Percentiles rank a stretch among this genome's conserved stretches.
phyloP scores from a whole-genome alignment of 2,113 vertebrate species.

The Catharus minimus region DNA sequence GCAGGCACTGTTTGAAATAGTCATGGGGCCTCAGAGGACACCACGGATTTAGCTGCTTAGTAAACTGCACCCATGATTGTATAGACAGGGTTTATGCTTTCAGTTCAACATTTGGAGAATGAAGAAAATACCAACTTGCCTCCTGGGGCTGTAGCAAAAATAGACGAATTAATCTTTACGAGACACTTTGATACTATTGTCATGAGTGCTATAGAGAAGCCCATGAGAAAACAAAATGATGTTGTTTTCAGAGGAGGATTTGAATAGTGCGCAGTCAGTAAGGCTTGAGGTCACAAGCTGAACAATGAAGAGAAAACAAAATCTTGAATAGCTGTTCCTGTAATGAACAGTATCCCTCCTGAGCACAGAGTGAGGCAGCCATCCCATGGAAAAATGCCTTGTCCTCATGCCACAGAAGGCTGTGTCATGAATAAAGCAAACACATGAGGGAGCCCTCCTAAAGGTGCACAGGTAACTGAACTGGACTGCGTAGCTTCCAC shows the following conservation, averaged over 20 bases:
- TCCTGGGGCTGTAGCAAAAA: constrained; percentile 53
- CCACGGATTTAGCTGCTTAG: not conserved
- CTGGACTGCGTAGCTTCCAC: not conserved
- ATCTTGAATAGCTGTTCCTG: constrained; percentile 38
- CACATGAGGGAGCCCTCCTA: constrained; percentile 47
- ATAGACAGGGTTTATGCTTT: constrained; percentile 10
- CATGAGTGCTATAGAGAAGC: constrained; percentile 48
- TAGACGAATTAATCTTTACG: constrained; percentile 55
- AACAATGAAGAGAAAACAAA: constrained; percentile 50
- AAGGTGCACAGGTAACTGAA: constrained; percentile 33
- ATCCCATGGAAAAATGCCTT: not conserved
- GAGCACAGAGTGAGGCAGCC: not conserved
- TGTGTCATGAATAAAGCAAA: not conserved
- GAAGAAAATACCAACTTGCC: constrained; percentile 40
- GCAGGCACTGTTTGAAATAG: not conserved
- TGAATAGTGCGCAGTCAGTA: constrained; percentile 31
- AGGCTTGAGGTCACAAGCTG: constrained; percentile 48
- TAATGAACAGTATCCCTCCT: not conserved
- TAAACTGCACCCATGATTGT: not conserved
- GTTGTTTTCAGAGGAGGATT: constrained; percentile 41
- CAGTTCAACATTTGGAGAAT: constrained; percentile 17
- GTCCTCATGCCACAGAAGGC: not conserved
- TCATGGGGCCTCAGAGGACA: not conserved
- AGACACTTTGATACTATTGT: constrained; percentile 61
- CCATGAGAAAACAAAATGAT: constrained; percentile 26